Percentiles rank a stretch among this genome's conserved stretches.
Conservation (phyloP, 2,113 vertebrate genomes). For the Dromas ardeola region DNA sequence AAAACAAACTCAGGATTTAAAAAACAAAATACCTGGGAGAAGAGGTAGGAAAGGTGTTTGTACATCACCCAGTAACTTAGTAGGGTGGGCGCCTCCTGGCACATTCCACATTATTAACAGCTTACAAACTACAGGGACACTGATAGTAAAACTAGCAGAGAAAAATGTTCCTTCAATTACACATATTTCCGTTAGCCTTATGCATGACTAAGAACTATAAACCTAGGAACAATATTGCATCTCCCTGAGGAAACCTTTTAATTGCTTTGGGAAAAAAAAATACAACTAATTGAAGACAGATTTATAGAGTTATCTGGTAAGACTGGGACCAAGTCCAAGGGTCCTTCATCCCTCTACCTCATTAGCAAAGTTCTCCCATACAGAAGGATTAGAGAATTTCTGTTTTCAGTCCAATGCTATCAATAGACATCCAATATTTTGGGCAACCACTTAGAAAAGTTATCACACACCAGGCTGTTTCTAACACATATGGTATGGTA, state of each 20-base stretch:
- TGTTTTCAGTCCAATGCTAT: background rate
- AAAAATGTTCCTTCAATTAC: background rate
- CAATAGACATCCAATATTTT: background rate
- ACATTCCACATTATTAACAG: background rate
- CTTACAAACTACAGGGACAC: background rate
- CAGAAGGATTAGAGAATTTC: background rate
- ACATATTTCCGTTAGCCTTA: background rate
- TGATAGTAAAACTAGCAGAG: background rate
- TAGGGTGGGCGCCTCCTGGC: background rate
- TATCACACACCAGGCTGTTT: background rate
- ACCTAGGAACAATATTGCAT: background rate
- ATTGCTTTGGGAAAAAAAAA: background rate
- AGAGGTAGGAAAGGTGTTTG: background rate
- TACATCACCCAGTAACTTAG: background rate
- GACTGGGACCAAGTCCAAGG: background rate
- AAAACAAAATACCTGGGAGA: background rate
- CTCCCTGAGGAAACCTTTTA: background rate
- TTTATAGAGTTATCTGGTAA: background rate
- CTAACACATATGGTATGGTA: background rate
- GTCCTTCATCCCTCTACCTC: background rate
- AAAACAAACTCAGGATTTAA: background rate
- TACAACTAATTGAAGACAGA: background rate
- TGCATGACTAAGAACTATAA: background rate
- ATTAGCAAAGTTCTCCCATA: background rate
- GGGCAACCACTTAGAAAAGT: background rate